These are phyloP conservation scores for Camponotus fellah DNA, from an alignment of 2,888 invertebrate species.

Conservation along the genomic window DNA sequence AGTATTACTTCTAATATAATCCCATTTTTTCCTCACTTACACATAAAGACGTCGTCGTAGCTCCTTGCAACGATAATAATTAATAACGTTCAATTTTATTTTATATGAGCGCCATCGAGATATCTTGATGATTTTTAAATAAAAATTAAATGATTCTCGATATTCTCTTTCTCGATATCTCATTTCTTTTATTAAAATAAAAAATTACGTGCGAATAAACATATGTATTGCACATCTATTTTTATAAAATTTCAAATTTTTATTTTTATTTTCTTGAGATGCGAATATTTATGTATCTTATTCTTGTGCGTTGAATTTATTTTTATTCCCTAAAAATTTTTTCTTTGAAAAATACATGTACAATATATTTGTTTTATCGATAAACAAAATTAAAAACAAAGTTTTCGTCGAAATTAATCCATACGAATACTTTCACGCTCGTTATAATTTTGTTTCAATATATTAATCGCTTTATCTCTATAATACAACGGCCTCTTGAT, in stretches of 20 bases:
- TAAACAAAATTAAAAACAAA: not conserved
- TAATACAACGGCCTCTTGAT: conserved; percentile 41
- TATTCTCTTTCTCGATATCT: not conserved
- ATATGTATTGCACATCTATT: not conserved
- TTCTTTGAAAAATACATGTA: too few species aligned
- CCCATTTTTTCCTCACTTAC: too few species aligned
- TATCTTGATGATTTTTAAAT: not conserved
- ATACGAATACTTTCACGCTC: conserved; percentile 5
- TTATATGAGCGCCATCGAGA: too few species aligned
- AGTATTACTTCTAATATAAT: conserved; percentile 26
- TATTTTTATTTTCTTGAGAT: not conserved
- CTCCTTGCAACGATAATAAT: not conserved
- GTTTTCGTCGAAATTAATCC: not conserved
- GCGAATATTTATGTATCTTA: not conserved
- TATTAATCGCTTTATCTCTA: conserved; percentile 45
- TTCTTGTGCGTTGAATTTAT: not conserved
- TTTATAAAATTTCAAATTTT: not conserved
- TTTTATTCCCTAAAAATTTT: not conserved
- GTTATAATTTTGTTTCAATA: conserved; percentile 22
- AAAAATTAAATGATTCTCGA: not conserved
- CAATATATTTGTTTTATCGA: not conserved
- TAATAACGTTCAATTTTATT: not conserved
- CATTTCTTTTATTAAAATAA: not conserved
- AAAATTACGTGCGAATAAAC: not conserved
- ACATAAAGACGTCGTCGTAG: not conserved